These are phyloP conservation scores for Synergus itoensis DNA, from an alignment of 2,888 invertebrate genomes.

Conservation along the genomic window DNA sequence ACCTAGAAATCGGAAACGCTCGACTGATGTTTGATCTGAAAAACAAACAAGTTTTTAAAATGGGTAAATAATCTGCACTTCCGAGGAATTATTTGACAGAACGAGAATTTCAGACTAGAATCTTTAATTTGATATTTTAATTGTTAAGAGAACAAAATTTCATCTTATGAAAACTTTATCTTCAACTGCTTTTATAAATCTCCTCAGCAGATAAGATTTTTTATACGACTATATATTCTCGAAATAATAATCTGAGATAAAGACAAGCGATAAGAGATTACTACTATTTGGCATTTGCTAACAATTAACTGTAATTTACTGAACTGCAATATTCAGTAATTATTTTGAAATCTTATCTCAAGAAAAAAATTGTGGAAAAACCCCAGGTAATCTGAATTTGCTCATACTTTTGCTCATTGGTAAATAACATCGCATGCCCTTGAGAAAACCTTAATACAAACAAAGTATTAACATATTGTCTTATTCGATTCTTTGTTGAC, in stretches of 20 bases:
- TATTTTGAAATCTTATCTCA: too few relatives aligned
- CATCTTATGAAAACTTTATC: constrained; percentile 4
- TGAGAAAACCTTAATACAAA: neutral
- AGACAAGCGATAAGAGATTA: constrained; percentile 44
- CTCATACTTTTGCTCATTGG: too few relatives aligned
- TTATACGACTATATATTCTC: constrained; percentile 13
- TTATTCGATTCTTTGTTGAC: neutral
- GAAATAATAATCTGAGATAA: constrained; percentile 53
- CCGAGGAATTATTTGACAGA: neutral
- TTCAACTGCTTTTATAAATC: constrained; percentile 30
- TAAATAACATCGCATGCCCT: neutral
- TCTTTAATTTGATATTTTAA: neutral
- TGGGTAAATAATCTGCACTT: neutral
- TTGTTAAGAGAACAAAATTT: neutral
- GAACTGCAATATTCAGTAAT: neutral
- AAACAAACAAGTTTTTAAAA: neutral
- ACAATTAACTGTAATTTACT: constrained; percentile 13
- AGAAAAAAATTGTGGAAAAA: too few relatives aligned
- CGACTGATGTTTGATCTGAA: neutral
- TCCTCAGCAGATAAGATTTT: constrained; percentile 33
- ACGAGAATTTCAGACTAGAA: too few relatives aligned
- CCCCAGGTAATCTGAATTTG: too few relatives aligned
- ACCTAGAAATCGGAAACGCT: neutral
- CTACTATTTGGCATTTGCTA: constrained; percentile 45
- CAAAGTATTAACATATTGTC: neutral